Evolutionary conservation across 2,797 vertebrate species (phyloP), one percentile per base, ranked within the genome.

Genomic region (Sarcophilus harrisii): DNA sequence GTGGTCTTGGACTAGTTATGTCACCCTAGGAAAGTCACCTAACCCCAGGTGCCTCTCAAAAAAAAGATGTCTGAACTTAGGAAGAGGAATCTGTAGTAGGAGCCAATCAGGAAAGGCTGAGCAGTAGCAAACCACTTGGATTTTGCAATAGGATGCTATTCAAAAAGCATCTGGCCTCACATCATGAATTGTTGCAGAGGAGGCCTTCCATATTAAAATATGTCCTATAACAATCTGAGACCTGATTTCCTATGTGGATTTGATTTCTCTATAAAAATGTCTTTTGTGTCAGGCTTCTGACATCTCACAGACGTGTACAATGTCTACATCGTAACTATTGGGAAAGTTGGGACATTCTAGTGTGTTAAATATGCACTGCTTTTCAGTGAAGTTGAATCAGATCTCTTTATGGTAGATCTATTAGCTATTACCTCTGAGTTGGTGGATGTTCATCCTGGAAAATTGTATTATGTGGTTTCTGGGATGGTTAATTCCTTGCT

Each of bases 261-360:
- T 91, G 90, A 95, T 94, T 90, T 94, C 57, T 29, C 28, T 58
- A 21, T 32, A 21, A 52, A 90, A 90, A 81, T 4, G 14, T 21
- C 73, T 95, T 90, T 93, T 73, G 54, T 55, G 49, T 90, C 45
- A 91, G 57, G 52, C 18, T 4, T 93, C 38, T 94, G 91, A 57
- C 81, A 90, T 66, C 13, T 73, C 9, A 52, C 91, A 12, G 18
- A 27, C 9, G 18, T 12, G 91, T 97, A 87, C 58, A 45, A n/a
- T 94, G n/a, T 9, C 66, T 81, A 24, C 38, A 45, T 45, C 73
- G 27, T 45, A 81, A 81, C n/a, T 81, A 4, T 1, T 81, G 9
- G 73, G 73, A 81, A 45, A 18, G 21, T 94, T 57, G 57, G 81
- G 73, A 81, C 52, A 28, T 57, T 55, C 11, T 73, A n/a, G 3